These are phyloP conservation scores for Callyntrura guangdongensis DNA, from an alignment of 2,888 invertebrate species.

Conservation along the genomic window DNA sequence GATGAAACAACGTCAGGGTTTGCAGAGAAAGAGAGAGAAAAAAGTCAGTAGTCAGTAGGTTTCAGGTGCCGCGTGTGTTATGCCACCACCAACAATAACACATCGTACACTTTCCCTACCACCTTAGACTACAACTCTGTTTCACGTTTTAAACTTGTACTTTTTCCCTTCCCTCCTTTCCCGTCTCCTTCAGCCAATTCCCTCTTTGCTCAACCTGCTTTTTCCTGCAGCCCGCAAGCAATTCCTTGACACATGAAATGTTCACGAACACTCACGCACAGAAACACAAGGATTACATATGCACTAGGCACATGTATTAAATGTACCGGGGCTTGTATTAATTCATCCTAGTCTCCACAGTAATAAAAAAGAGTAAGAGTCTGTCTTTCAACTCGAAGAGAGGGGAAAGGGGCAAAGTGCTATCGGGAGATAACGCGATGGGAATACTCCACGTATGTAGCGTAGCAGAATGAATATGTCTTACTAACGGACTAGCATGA, in stretches of 20 bases:
- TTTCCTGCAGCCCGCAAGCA: conserved; percentile 57
- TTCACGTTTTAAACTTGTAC: no score
- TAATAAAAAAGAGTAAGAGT: background rate
- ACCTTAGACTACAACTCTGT: no score
- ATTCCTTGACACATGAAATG: conserved; percentile 69
- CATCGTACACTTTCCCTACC: no score
- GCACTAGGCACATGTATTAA: background rate
- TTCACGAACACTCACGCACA: conserved; percentile 5
- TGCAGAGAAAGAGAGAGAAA: no score
- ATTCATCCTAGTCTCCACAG: background rate
- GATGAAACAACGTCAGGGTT: no score
- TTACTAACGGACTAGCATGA: no score
- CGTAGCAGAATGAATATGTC: no score
- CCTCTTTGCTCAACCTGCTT: background rate
- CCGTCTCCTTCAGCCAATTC: background rate
- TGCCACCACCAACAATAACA: background rate
- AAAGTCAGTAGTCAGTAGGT: background rate
- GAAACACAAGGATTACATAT: background rate
- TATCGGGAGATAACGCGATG: background rate
- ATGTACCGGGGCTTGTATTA: background rate
- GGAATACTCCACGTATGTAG: background rate
- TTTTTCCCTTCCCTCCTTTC: background rate
- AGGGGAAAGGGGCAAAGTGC: no score
- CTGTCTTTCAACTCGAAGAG: no score
- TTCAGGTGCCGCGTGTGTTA: background rate